Base-by-base conservation (phyloP, 92 coral and sea anemone species). In the Pocillopora meandrina region DNA sequence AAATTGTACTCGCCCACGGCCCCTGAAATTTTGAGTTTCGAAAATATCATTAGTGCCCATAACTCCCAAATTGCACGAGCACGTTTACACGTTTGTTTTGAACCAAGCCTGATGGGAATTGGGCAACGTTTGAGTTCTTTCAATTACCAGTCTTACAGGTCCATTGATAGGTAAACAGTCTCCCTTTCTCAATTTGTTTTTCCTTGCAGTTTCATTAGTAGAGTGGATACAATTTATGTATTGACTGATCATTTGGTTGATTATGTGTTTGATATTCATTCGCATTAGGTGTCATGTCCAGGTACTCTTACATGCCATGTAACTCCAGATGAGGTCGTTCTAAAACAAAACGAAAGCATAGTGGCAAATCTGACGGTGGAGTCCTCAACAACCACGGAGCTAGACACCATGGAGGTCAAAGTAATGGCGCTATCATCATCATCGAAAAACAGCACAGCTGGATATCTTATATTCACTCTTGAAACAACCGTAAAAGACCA, bases 281-380 rank as follows among this genome's bases (percentile, higher is more conserved):
- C 56, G 21, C 59, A 9, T 47, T 19, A 82, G 86, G 79, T 82
- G 21, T 82, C 79, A 61, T 36, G 86, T 36, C 79, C 72, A 1
- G 26, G 26, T 21, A 61, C 55, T 42, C 69, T 82, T 36, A 63
- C 42, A 6, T 72, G 79, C 62, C 78, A 61, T 16, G 79, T 82
- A 16, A 49, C 55, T 82, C 86, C 86, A 23, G 56, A 72, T 14
- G 60, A 63, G 7, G 63, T 56, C 31, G 52, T 21, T 31, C 56
- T 82, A 3, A 61, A 73, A 55, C 79, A 35, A 36, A 82, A 82
- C 34, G 36, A 47, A 58, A 20, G 23, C 21, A 72, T 82, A 5
- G 13, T 42, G 23, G 86, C 79, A 9, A 31, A 61, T 9, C 79
- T 82, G 52, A 82, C n/a, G 10, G 72, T 82, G 63, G 73, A 61